Evolutionary conservation across 37 sponge, comb jelly and placozoan species (phyloP), one percentile per base, ranked within the genome.

Genomic region (Dysidea cf. avara): DNA sequence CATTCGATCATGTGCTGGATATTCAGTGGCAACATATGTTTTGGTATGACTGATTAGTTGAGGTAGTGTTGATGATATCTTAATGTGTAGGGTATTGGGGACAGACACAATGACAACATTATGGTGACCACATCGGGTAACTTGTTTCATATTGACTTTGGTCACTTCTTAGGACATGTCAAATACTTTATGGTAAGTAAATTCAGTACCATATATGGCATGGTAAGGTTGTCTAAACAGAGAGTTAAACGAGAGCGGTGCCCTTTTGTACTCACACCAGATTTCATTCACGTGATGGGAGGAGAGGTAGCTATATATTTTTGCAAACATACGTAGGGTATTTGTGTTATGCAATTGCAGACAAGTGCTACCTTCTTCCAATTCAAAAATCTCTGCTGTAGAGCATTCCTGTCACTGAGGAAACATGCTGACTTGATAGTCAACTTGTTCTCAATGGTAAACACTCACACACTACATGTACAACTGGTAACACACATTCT

Each of bases 131-230:
- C 88, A 18, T 76, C 81, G 6, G 98, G 98, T 11, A 85, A 90
- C 67, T 85, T 93, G 40, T 90, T 97, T 72, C 98, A 97, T 71
- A 97, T 97, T 38, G 98, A 97, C 79, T 97, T 93, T 82, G 98
- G 98, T 51, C 98, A 97, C 70, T 90, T 97, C 68, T 85, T 97
- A 1, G 98, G 98, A 37, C 93, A 97, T 76, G 78, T 87, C 67
- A 97, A 97, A 72, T 77, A 89, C 52, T 80, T 68, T 59, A 78
- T 89, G 77, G 90, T 89, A 43, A 33, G 72, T 7, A 55, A 37
- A 49, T 25, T 16, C 0, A 54, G 7, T 13, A 17, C 13, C 29
- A 59, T 24, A 59, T 17, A 59, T 24, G 12, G n/a, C n/a, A n/a
- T n/a, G n/a, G n/a, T 43, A 43, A 43, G 5, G 7, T 26, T 39